Evolutionary conservation across 1,140 invertebrate species (phyloP), one percentile per base, ranked within the genome.

Genomic region (Philopotamus ludificatus): DNA sequence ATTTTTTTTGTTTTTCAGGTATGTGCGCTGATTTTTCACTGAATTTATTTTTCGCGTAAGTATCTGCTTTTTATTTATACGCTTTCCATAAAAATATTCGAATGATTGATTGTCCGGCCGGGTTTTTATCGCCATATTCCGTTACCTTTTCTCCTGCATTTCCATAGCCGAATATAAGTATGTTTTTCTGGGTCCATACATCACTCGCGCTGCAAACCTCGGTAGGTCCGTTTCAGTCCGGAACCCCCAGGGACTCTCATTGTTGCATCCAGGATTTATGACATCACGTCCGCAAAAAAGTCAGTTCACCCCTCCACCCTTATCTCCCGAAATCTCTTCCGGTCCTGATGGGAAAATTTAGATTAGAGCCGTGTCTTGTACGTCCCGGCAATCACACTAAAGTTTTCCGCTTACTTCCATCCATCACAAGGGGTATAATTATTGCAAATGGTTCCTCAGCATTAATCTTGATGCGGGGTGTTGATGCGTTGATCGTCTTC

Each of bases 241-340:
- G 18, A 44, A 44, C 41, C 41, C 41, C 18, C 18, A 25, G 8
- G 39, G 45, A 45, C n/a, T 59, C 39, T 22, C 39, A 59, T 59
- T 59, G 55, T 59, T 59, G 18, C 21, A 18, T 16, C 28, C 10
- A 12, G 34, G 25, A 59, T 59, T 59, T 59, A 59, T 59, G 55
- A 59, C 55, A 42, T 59, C 55, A 59, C 55, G 39, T 51, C 8
- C 28, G 28, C 21, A 21, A 51, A 21, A 23, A 21, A n/a, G 18
- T 23, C 20, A 3, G 10, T 44, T 2, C 12, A 2, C 42, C 20
- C 3, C 20, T 3, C 20, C 20, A 2, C 3, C n/a, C n/a, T 44
- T 44, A 15, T 44, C 18, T 2, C 9, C 18, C 41, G 41, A 1
- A 2, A 2, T 15, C 9, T 15, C 18, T 44, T 9, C 18, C 18